Evolutionary conservation across 2,113 vertebrate species (phyloP).

Genomic region (Condylura cristata): DNA sequence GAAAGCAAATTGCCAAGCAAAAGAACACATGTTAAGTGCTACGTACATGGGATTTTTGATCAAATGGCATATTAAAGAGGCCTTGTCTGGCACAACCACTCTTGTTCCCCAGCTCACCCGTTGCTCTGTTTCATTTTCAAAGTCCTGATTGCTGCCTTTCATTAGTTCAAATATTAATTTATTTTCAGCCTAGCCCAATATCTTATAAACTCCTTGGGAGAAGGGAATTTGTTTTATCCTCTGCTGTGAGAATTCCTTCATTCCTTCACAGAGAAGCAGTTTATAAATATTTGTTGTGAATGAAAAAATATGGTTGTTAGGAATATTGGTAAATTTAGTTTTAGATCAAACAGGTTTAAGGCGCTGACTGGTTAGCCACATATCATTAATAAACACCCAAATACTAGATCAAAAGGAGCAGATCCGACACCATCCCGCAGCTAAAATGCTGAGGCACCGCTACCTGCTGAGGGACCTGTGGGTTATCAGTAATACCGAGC

Average conservation of each 20-base stretch:
- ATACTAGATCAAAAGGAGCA: not conserved
- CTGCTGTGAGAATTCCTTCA: not conserved
- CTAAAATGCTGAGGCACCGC: not conserved
- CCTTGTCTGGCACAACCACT: not conserved
- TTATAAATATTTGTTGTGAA: slow-evolving; percentile 1
- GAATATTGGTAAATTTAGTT: not conserved
- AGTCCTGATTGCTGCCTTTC: not conserved
- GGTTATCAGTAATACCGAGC: not conserved
- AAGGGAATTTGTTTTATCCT: not conserved
- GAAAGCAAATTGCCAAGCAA: not conserved
- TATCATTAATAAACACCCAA: not conserved
- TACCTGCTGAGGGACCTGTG: not conserved
- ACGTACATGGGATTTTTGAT: not conserved
- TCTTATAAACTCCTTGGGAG: not conserved
- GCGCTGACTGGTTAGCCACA: not conserved
- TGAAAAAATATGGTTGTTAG: not conserved
- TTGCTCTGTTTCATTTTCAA: not conserved
- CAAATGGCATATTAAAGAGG: not conserved
- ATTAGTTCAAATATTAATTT: not conserved
- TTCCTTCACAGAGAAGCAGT: not conserved
- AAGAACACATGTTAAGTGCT: not conserved
- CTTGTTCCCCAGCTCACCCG: not conserved
- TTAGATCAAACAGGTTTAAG: not conserved
- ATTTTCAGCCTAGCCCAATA: not conserved
- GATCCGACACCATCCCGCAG: not conserved